phyloP scores from a whole-genome alignment of 1,140 invertebrate genomes.

The Drosophila eugracilis region DNA sequence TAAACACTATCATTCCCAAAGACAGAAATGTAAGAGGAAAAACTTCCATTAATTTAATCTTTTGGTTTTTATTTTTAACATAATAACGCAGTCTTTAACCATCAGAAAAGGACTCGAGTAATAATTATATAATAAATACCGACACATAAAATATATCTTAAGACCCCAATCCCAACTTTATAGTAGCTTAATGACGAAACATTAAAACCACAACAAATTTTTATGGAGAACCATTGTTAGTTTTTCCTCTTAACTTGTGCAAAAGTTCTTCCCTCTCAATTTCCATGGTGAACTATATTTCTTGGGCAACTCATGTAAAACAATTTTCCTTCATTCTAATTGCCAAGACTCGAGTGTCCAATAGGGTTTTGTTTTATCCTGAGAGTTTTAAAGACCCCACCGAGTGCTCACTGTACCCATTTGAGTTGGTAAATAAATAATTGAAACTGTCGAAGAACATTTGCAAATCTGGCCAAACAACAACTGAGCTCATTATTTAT shows the following conservation, averaged over 20 bases:
- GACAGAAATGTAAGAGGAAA: background rate
- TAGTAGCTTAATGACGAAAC: background rate
- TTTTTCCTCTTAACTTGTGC: background rate
- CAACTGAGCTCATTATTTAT: slow-evolving; percentile 73
- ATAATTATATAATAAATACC: no score
- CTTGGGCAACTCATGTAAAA: slow-evolving; percentile 11
- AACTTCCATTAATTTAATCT: no score
- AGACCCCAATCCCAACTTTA: no score
- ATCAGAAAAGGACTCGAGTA: no score
- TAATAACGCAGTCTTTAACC: no score
- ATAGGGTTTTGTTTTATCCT: background rate
- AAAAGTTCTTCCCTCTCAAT: background rate
- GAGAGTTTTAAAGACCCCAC: background rate
- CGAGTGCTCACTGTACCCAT: slow-evolving; percentile 26
- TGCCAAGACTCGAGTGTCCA: slow-evolving; percentile 30
- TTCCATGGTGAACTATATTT: slow-evolving; percentile 10
- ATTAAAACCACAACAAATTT: background rate
- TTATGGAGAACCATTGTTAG: no score
- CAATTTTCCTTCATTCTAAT: slow-evolving; percentile 29
- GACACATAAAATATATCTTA: no score
- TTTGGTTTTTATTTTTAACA: no score
- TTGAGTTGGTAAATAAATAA: slow-evolving; percentile 46
- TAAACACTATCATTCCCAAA: background rate
- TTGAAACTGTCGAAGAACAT: slow-evolving; percentile 44
- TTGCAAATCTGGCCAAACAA: slow-evolving; percentile 44